phyloP scores from a whole-genome alignment of 2,797 vertebrate genomes.

The Valencia hispanica region DNA sequence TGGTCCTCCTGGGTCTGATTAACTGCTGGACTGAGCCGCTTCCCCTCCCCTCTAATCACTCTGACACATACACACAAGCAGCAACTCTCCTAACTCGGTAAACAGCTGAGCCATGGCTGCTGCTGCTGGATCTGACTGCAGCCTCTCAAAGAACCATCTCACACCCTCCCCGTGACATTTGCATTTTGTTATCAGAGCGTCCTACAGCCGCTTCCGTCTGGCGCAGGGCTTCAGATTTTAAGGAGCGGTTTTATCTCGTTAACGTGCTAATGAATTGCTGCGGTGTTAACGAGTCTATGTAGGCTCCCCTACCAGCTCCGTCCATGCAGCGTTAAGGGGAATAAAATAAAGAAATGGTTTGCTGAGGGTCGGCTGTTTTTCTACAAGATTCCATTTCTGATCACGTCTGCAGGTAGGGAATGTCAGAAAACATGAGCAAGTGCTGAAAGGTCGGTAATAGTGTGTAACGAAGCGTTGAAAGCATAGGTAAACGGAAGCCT shows the following conservation, averaged over 20 bases:
- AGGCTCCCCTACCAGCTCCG: conserved; percentile 16
- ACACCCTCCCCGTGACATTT: neutral
- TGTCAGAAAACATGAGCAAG: neutral
- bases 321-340: neutral
- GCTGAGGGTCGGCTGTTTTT: neutral
- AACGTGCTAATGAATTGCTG: conserved; percentile 11
- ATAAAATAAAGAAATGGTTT: neutral
- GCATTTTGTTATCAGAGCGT: conserved; percentile 21
- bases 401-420: neutral
- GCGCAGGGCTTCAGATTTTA: conserved; percentile 13
- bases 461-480: neutral
- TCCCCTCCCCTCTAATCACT: conserved; percentile 43
- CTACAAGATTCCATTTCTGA: neutral
- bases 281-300: neutral
- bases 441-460: neutral
- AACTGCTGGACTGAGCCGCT: conserved; percentile 36
- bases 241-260: conserved; percentile 36
- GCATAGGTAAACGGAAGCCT: neutral
- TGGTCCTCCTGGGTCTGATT: conserved; percentile 58
- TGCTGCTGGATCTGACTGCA: conserved; percentile 16
- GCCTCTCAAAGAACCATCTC: conserved; percentile 32
- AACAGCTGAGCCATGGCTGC: conserved; percentile 34
- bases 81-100: conserved; percentile 31
- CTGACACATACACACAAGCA: conserved; percentile 17
- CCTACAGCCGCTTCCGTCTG: conserved; percentile 2